Evolutionary conservation across 2,113 vertebrate species (phyloP).

Genomic region (Lagopus leucura): DNA sequence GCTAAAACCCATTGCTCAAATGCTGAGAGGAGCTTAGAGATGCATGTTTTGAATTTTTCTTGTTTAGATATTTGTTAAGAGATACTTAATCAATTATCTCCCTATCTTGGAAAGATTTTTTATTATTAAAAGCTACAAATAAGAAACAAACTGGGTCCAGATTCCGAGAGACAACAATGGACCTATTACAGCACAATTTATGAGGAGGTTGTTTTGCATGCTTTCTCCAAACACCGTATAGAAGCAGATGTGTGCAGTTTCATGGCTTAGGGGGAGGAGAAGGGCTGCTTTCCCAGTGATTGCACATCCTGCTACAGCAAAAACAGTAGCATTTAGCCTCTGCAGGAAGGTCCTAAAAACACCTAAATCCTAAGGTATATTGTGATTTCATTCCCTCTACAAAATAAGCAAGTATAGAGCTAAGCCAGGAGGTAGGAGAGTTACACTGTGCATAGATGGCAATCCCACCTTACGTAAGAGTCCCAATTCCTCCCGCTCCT

Average conservation of each 20-base stretch:
- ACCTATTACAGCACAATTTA: neutral
- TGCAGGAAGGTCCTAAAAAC: neutral
- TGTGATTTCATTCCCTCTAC: neutral
- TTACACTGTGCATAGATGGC: neutral
- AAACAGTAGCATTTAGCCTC: neutral
- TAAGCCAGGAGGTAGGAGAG: neutral
- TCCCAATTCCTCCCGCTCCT: neutral
- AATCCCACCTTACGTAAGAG: neutral
- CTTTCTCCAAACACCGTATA: neutral
- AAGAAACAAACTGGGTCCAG: neutral
- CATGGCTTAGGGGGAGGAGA: too few relatives aligned
- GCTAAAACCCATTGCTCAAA: neutral
- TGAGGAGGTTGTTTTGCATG: neutral
- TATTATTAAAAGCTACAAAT: neutral
- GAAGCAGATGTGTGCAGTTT: neutral
- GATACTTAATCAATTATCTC: neutral
- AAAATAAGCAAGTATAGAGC: neutral
- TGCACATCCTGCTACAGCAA: neutral
- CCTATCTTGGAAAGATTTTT: neutral
- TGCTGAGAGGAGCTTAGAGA: too few relatives aligned
- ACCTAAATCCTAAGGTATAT: neutral
- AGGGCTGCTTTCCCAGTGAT: neutral
- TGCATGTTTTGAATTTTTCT: neutral
- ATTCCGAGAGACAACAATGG: neutral
- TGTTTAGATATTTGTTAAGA: neutral